Base-by-base conservation (phyloP, 2,888 invertebrate species). In the Rambutsinella grinnellia region DNA sequence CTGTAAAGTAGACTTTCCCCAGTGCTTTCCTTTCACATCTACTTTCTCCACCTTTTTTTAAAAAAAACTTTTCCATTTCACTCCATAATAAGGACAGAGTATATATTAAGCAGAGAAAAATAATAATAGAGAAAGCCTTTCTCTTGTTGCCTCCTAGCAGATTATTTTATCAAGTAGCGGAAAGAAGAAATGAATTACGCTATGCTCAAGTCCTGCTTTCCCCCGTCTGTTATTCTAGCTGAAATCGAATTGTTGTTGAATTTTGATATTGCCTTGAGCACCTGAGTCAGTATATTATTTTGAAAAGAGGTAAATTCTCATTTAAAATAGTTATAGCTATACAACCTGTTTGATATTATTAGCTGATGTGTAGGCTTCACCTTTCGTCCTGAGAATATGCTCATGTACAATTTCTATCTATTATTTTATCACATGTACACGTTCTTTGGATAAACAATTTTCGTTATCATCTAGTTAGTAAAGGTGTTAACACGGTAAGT, bases 281-380 rank as follows among this genome's bases (percentile, higher is more conserved):
- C n/a, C 6, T 17, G 15, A 49, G n/a, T 5, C 49, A 49, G 49
- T 49, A 17, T 19, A n/a, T 49, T 19, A 15, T 49, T 49, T 49
- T 3, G 8, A 13, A 44, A 5, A 10, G 49, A 49, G 49, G 49
- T 3, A 49, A 19, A 17, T 19, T 17, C n/a, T 49, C 49, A 17
- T 49, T 44, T 44, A n/a, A 3, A 2, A 21, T 19, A 49, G n/a
- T 15, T 67, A 51, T 17, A 74, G 62, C 61, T 27, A 67, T 57
- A 47, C 62, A 49, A 6, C 5, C 53, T 54, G 62, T 13, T 51
- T 46, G 67, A 74, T 74, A 67, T 61, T 28, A 24, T 54, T 54
- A 26, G n/a, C n/a, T n/a, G n/a, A n/a, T n/a, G n/a, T n/a, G 46
- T n/a, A n/a, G n/a, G n/a, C n/a, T n/a, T n/a, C n/a, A n/a, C n/a